Base-by-base conservation (phyloP, 2,113 vertebrate genomes). In the Brienomyrus longianalis region DNA sequence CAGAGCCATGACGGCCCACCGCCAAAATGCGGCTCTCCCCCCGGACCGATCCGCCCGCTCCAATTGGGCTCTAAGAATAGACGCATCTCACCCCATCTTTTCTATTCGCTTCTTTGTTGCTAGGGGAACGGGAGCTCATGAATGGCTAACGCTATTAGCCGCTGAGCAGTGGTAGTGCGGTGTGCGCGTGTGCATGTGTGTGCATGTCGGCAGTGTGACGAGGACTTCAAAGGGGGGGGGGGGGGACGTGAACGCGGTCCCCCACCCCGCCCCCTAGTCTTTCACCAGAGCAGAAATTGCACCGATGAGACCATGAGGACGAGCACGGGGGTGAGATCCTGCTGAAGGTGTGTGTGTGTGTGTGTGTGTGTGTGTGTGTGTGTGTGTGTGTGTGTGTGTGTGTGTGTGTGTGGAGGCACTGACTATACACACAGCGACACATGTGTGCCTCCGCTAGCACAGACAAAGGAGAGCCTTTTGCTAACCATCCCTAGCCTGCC, bases 21-120 rank as follows among this genome's bases (percentile, higher is more conserved):
- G 89, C 91, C 86, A 88, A 51, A 70, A 48, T 23, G 77, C 62
- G 56, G 5, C 90, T 80, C 89, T 83, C 84, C 90, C 91, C 48
- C 86, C 66, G 90, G 74, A 88, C 77, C 87, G 17, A 31, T 86
- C 93, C 59, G 83, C 87, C 89, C 52, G 88, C 92, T 86, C 90
- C 90, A 80, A 90, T 84, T 90, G 54, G 89, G 90, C 92, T 88
- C 92, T 93, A 93, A 94, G 92, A 93, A 95, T 92, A 93, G 92
- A 92, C 50, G 1, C 10, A 56, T 86, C 88, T 84, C 88, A 54
- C 89, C 87, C 88, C 31, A n/a, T 91, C 92, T 91, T 92, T 93
- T 93, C 91, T 91, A 91, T 94, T 94, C 87, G 90, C 90, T 74
- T 92, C 91, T 91, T 92, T 83, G 93, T 95, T 91, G 92, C 93